Conservation (phyloP, 2,888 invertebrate genomes). For the Nomada ferruginata region DNA sequence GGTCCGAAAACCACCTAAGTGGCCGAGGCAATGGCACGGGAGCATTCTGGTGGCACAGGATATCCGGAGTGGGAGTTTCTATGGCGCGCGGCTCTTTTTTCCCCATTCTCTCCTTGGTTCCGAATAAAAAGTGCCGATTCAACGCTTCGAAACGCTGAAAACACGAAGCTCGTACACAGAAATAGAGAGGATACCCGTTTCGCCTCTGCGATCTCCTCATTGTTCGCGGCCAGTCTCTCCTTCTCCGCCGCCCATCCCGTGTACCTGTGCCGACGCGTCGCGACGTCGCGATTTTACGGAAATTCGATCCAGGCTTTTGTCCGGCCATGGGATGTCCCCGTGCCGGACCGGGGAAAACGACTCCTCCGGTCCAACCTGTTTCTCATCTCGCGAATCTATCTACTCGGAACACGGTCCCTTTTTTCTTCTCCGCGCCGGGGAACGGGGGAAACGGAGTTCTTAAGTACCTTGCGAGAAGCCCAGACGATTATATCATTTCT, state of each 20-base stretch:
- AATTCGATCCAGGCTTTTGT: conserved; percentile 79
- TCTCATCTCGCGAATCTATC: conserved; percentile 35
- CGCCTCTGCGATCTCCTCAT: conserved; percentile 60
- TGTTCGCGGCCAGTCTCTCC: conserved; percentile 55
- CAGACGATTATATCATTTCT: neutral
- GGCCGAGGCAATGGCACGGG: conserved; percentile 74
- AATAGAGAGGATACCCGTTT: conserved; percentile 32
- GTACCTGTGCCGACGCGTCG: conserved; percentile 70
- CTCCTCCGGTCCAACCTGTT: conserved; percentile 49
- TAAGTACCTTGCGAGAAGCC: neutral
- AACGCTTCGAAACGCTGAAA: conserved; percentile 67
- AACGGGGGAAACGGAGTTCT: neutral
- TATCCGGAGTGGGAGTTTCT: conserved; percentile 80
- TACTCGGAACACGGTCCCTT: neutral
- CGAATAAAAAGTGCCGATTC: conserved; percentile 74
- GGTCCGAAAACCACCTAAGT: conserved; percentile 71
- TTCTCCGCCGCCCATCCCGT: conserved; percentile 10
- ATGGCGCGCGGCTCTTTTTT: conserved; percentile 70
- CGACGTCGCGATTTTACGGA: conserved; percentile 80
- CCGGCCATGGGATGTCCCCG: conserved; percentile 15
- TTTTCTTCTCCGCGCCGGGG: no score
- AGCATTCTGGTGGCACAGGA: conserved; percentile 77
- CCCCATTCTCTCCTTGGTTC: conserved; percentile 65
- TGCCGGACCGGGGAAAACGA: conserved; percentile 30
- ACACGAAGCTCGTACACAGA: conserved; percentile 24